Evolutionary conservation across 2,888 invertebrate species (phyloP), one percentile per base, ranked within the genome.

Genomic region (Eupithecia abbreviata): DNA sequence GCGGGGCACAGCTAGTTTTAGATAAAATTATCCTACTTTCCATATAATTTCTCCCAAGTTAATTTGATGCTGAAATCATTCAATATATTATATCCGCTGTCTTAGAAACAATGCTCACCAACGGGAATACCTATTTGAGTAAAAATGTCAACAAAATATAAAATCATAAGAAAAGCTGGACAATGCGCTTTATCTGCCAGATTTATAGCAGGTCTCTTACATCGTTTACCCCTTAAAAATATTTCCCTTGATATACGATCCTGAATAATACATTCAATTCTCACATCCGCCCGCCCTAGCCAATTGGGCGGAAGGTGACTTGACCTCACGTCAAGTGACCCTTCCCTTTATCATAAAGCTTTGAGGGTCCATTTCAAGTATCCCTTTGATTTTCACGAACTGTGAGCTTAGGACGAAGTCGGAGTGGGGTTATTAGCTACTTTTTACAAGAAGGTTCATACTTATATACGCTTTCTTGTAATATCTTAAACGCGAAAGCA

Each of bases 311-410:
- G 90, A 90, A 89, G 90, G 88, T 87, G 86, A 84, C 93, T 92
- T 92, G 92, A 93, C 93, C 92, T 90, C 86, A 88, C 85, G 89
- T 93, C 90, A 90, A 93, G 93, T 93, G 92, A 93, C 92, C 93
- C 93, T 91, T 90, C 87, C 88, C 89, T 87, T 89, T 86, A 90
- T 89, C 90, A 87, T 89, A 86, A 90, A 90, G 85, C 90, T 87
- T 85, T 76, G 83, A 88, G 89, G 87, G 89, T 79, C 82, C 85
- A 82, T 84, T 85, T 86, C 85, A 82, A 85, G 82, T 81, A 74
- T 74, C 80, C 83, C 87, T 87, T 89, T 88, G 85, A 86, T 78
- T 68, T 72, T 66, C 45, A 74, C 51, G 68, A 83, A 81, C 81
- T 84, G 84, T 84, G 76, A 70, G 72, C 76, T 78, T 81, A 80